Conservation (phyloP, 1,140 invertebrate species). For the Papilio dardanus region DNA sequence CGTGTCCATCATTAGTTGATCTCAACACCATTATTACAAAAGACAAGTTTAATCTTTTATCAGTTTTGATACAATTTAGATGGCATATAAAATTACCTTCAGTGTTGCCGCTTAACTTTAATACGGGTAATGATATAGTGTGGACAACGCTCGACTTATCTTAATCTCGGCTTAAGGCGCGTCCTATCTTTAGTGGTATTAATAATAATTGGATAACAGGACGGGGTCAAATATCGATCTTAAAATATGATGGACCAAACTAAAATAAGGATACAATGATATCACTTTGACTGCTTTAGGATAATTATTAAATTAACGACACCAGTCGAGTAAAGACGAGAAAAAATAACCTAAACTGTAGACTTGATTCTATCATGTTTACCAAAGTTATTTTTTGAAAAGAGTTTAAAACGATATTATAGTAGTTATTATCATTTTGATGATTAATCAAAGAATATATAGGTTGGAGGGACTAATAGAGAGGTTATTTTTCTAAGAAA, state of each 20-base stretch:
- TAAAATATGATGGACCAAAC: background rate
- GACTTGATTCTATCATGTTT: too few relatives aligned
- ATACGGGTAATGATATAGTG: conserved; percentile 65
- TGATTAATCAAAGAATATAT: too few relatives aligned
- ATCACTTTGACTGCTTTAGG: background rate
- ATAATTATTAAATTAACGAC: background rate
- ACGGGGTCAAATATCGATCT: conserved; percentile 64
- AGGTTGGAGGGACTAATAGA: too few relatives aligned
- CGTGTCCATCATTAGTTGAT: background rate
- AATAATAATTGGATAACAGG: conserved; percentile 72
- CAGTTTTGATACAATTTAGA: conserved; percentile 67
- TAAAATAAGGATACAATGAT: background rate
- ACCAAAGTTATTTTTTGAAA: too few relatives aligned
- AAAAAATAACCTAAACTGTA: too few relatives aligned
- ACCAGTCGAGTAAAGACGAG: background rate
- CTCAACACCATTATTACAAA: conserved; percentile 45
- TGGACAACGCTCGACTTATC: conserved; percentile 62
- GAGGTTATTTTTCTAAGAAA: too few relatives aligned
- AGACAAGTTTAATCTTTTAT: conserved; percentile 56
- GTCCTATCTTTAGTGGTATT: conserved; percentile 65
- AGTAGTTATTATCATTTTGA: too few relatives aligned
- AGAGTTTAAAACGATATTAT: too few relatives aligned
- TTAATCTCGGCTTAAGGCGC: conserved; percentile 72
- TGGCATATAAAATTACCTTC: conserved; percentile 59
- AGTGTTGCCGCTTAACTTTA: conserved; percentile 51